Evolutionary conservation across 2,888 invertebrate species (phyloP), one percentile per base, ranked within the genome.

Genomic region (Drosophila heteroneura): DNA sequence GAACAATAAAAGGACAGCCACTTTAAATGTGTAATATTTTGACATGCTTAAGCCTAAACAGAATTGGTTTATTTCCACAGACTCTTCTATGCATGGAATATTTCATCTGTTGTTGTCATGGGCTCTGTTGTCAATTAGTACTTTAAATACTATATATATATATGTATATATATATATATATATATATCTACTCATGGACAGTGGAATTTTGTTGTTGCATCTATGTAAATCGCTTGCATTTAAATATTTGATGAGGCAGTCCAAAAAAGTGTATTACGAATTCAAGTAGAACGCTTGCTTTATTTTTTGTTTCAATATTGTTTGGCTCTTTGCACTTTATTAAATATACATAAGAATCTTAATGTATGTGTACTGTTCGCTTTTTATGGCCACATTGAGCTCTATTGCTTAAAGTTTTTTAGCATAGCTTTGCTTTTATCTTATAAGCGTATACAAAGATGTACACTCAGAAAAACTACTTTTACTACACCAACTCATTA

Each of bases 241-340:
- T 74, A 22, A 62, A 71, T 76, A 62, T 70, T 74, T 68, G 12
- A 69, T 74, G 51, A n/a, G 30, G 7, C 35, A 2, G 33, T 32
- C 22, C 47, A 35, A 12, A 72, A 72, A 62, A 79, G 54, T 61
- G 26, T 54, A 22, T 63, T 41, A 33, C 47, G n/a, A 26, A 63
- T 54, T 28, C 33, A 26, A 9, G 28, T n/a, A 3, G 7, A 44
- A 22, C 22, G 28, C 12, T 37, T 19, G 4, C n/a, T 7, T 41
- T 16, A 1, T 14, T 28, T n/a, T 37, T 22, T 39, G 12, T 12
- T 37, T 14, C 19, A 14, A 28, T 53, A 28, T 26, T 49, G 28
- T 28, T 32, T 32, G 64, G 68, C 81, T 76, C 76, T 79, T 82
- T 83, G 66, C 49, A 65, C 65, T 53, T 53, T 73, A 81, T 88